Conservation (phyloP, 1,140 invertebrate genomes). For the Ganaspis sp. region DNA sequence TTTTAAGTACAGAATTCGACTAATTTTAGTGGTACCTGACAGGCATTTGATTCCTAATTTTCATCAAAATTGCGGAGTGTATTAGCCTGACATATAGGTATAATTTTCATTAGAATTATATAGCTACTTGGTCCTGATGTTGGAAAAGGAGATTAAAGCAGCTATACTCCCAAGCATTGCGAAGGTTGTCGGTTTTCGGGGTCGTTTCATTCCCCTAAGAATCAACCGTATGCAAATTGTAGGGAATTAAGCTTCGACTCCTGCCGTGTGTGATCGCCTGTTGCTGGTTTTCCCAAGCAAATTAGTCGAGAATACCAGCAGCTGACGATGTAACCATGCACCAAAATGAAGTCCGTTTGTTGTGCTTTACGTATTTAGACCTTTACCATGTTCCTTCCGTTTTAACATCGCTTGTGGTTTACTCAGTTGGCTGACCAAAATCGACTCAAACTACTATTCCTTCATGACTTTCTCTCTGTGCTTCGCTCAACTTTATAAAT, state of each 20-base stretch:
- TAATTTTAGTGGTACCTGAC: too few relatives aligned
- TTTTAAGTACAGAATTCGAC: too few relatives aligned
- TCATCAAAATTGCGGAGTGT: background rate
- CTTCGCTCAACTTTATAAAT: background rate
- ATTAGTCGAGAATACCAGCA: slow-evolving; percentile 20
- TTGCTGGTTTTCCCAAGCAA: slow-evolving; percentile 31
- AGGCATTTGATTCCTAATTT: too few relatives aligned
- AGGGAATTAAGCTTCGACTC: slow-evolving; percentile 30
- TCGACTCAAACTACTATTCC: slow-evolving; percentile 8
- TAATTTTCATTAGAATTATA: slow-evolving; percentile 12
- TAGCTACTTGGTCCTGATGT: background rate
- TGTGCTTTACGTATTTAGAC: slow-evolving; percentile 17
- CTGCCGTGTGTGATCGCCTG: slow-evolving; percentile 24
- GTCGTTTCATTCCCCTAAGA: slow-evolving; percentile 23
- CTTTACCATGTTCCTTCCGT: background rate
- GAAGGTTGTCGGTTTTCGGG: slow-evolving; percentile 21
- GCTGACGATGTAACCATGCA: background rate
- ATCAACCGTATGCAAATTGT: slow-evolving; percentile 27
- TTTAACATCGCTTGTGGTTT: slow-evolving; percentile 20
- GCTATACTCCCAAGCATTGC: background rate
- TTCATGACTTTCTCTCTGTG: background rate
- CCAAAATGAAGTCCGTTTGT: slow-evolving; percentile 30
- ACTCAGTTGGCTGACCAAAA: slow-evolving; percentile 24
- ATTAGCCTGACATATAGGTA: background rate
- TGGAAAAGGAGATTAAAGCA: slow-evolving; percentile 19